Evolutionary conservation across 2,113 vertebrate genomes (phyloP), one percentile per base, ranked within the genome.

Genomic region (Misgurnus anguillicaudatus): DNA sequence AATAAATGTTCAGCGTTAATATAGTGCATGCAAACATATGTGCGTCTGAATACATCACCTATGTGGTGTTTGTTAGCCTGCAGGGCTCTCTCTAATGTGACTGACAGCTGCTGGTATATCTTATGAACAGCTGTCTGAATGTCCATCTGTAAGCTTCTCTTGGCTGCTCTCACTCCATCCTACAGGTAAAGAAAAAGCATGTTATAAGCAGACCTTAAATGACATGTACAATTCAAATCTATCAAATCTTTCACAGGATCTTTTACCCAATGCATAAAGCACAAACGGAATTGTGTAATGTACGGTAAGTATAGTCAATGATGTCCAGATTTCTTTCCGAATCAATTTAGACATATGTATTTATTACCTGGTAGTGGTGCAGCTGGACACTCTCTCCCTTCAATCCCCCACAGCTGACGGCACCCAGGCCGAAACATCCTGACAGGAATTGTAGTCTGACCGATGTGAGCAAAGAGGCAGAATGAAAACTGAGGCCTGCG

Each of bases 71-170:
- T 97, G 87, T 98, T 98, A 13, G 96, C 94, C 85, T 98, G 96
- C 64, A 99, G 90, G 3, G 97, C 98, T 90, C 95, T 90, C 87
- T 99, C 96, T 86, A 98, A 88, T 0, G 96, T 98, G 67, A 95
- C 94, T 42, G 96, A 97, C 6, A 80, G 91, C 0, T 99, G 98
- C 86, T 99, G 97, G 84, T 99, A 99, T 87, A 99, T 99, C 84
- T 97, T 98, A 87, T 99, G 98, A 69, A 99, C 98, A 5, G 96
- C 96, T 1, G 94, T 93, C 81, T 99, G 98, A 83, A 99, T 99
- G 89, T 98, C 96, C 86, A 94, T 92, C 85, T 99, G 98, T 86
- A 98, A 95, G 85, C 85, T 94, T 85, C 94, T 94, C 86, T 97
- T 99, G 3, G 96, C 96, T 83, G 97, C 94, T 89, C 95, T 94